phyloP scores from a whole-genome alignment of 2,113 vertebrate genomes.

The Microtus pennsylvanicus region DNA sequence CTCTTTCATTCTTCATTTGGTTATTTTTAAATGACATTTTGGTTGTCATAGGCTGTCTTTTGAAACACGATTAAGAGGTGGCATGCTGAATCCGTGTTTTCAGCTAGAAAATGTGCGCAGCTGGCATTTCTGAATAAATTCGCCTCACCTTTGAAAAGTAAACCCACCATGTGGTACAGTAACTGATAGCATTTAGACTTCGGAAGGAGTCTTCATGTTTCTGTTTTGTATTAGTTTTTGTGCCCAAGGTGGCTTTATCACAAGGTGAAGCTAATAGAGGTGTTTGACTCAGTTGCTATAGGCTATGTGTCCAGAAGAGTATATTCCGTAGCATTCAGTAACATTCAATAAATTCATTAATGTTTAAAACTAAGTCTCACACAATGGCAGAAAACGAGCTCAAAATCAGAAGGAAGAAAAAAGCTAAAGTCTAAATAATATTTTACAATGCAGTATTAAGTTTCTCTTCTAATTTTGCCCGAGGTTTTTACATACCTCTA shows the following conservation, averaged over 20 bases:
- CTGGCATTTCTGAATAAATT: conserved; percentile 20
- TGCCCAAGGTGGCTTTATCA: neutral
- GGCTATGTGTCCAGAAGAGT: neutral
- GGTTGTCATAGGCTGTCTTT: neutral
- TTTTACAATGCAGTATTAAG: conserved; percentile 28
- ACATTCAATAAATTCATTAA: neutral
- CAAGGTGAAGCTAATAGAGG: neutral
- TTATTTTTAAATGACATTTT: conserved; percentile 20
- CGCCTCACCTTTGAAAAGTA: neutral
- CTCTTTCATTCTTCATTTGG: neutral
- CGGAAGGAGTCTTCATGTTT: neutral
- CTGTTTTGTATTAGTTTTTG: neutral
- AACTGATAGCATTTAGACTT: neutral
- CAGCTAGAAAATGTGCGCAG: neutral
- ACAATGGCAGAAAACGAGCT: neutral
- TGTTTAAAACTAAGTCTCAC: conserved; percentile 50
- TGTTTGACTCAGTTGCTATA: neutral
- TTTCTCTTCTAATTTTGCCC: conserved; percentile 57
- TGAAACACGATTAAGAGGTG: neutral
- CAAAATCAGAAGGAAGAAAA: conserved; percentile 2
- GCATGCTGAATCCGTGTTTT: neutral
- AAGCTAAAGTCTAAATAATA: neutral
- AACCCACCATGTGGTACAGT: neutral
- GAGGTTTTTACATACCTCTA: conserved; percentile 34
- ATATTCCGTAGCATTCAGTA: neutral